A percentile compares a stretch with the other conserved stretches of the same genome.
Conservation (phyloP, 2,888 invertebrate genomes). For the Nemotelus nigrinus region DNA sequence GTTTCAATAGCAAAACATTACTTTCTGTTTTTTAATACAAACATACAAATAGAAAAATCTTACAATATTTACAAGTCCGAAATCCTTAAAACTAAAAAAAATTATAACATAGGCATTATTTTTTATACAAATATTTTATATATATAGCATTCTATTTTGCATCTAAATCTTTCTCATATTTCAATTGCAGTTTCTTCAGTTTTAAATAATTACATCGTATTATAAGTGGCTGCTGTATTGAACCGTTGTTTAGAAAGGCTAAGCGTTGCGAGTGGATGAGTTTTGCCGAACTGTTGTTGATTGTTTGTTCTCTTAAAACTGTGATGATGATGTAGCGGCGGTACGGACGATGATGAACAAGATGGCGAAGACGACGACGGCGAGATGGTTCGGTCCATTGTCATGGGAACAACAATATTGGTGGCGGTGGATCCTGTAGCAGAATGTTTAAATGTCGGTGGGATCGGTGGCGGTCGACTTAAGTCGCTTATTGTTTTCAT, state of each 20-base stretch:
- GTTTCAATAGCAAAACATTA: conserved; percentile 59
- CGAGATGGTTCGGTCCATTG: conserved; percentile 46
- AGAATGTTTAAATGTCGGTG: conserved; percentile 56
- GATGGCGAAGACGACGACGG: conserved; percentile 55
- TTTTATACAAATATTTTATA: conserved; percentile 38
- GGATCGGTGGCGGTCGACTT: conserved; percentile 65
- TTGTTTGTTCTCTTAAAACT: conserved; percentile 67
- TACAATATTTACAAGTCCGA: conserved; percentile 44
- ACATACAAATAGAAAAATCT: conserved; percentile 59
- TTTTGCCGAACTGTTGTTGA: conserved; percentile 87
- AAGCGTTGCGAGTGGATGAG: conserved; percentile 89
- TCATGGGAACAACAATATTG: conserved; percentile 47
- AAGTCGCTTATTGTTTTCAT: conserved; percentile 53
- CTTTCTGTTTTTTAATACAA: conserved; percentile 57
- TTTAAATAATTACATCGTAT: conserved; percentile 78
- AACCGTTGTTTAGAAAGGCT: conserved; percentile 78
- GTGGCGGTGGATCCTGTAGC: conserved; percentile 34
- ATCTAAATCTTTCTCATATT: conserved; percentile 16
- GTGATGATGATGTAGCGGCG: conserved; percentile 54
- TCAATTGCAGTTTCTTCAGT: not conserved
- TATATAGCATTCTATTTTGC: conserved; percentile 7
- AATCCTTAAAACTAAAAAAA: conserved; percentile 45
- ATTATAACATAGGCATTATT: conserved; percentile 21
- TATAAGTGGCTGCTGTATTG: conserved; percentile 80
- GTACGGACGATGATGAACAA: conserved; percentile 53